Base-by-base conservation (phyloP, 53 echinoderm and acorn worm species). In the Crossaster papposus region DNA sequence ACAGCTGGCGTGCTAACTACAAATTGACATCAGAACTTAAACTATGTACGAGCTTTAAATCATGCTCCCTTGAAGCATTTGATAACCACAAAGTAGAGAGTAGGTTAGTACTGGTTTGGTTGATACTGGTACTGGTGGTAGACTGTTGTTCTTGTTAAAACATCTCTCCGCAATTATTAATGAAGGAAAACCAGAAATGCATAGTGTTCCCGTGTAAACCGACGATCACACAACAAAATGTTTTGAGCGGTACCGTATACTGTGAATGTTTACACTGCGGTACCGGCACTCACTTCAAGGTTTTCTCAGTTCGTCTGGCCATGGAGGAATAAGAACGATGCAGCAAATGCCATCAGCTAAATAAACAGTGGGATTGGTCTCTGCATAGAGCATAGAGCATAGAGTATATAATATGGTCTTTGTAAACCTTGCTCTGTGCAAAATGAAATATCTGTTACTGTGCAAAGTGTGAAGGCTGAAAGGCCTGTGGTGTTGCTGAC, bases 381-480 rank as follows among this genome's bases (percentile, higher is more conserved):
- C n/a, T n/a, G n/a, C n/a, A n/a, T n/a, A n/a, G n/a, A n/a, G n/a
- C n/a, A n/a, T n/a, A n/a, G n/a, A n/a, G n/a, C n/a, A n/a, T n/a
- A n/a, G n/a, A n/a, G n/a, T n/a, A n/a, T n/a, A n/a, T n/a, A n/a
- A n/a, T n/a, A n/a, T n/a, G n/a, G n/a, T n/a, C n/a, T n/a, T n/a
- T n/a, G n/a, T n/a, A n/a, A n/a, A n/a, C n/a, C n/a, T 73, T 34
- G 74, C 15, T 73, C 74, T 73, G 34, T 73, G 74, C 35, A 17
- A 32, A 28, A 32, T 73, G 33, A 36, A 73, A 35, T 73, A 73
- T 18, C 74, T 15, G 74, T 32, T 35, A 73, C 33, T 14, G 35
- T 14, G 68, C 68, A n/a, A 26, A 18, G 68, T 68, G 28, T 68
- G 28, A 26, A 0, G 68, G 12, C 22, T 58, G 58, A 58, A 58